These are phyloP conservation scores for Holocentrus rufus DNA, from an alignment of 2,797 vertebrate species.

Conservation along the genomic window DNA sequence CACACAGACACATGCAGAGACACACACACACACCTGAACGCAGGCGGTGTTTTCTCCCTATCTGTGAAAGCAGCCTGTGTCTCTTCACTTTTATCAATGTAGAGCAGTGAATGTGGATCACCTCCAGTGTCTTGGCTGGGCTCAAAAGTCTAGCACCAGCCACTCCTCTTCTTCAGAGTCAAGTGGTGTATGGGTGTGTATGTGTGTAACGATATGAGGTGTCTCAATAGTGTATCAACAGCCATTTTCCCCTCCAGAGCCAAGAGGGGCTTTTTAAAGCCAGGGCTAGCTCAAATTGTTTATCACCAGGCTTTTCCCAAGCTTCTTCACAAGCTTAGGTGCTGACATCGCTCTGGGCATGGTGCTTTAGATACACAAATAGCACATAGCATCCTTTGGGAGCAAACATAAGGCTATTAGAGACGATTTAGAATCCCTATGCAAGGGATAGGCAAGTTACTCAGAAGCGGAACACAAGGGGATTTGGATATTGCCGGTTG, in stretches of 20 bases:
- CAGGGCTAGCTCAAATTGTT: slow-evolving; percentile 48
- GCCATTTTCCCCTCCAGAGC: slow-evolving; percentile 39
- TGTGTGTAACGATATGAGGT: background rate
- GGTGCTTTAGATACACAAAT: slow-evolving; percentile 56
- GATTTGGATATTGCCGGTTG: slow-evolving; percentile 57
- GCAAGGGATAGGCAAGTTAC: slow-evolving; percentile 54
- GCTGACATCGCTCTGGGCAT: slow-evolving; percentile 26
- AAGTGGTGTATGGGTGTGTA: slow-evolving; percentile 17
- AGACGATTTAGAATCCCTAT: slow-evolving; percentile 58
- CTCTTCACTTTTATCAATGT: slow-evolving; percentile 51
- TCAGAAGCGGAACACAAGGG: slow-evolving; percentile 56
- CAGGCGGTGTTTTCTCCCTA: slow-evolving; percentile 41
- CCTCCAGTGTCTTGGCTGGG: slow-evolving; percentile 34
- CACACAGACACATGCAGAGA: background rate
- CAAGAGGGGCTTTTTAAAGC: slow-evolving; percentile 34
- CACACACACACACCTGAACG: slow-evolving; percentile 39
- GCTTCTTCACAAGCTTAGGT: slow-evolving; percentile 47
- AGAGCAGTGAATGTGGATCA: slow-evolving; percentile 48
- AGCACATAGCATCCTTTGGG: slow-evolving; percentile 49
- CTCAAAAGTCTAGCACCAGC: background rate
- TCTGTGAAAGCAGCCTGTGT: slow-evolving; percentile 39
- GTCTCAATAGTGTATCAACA: slow-evolving; percentile 27
- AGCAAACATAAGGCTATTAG: slow-evolving; percentile 66
- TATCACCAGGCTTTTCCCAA: slow-evolving; percentile 46
- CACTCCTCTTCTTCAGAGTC: slow-evolving; percentile 13